A percentile compares a stretch with the other conserved stretches of the same genome.
Evolutionary conservation across 2,888 invertebrate genomes (phyloP).

Genomic region (Andrena marginata): DNA sequence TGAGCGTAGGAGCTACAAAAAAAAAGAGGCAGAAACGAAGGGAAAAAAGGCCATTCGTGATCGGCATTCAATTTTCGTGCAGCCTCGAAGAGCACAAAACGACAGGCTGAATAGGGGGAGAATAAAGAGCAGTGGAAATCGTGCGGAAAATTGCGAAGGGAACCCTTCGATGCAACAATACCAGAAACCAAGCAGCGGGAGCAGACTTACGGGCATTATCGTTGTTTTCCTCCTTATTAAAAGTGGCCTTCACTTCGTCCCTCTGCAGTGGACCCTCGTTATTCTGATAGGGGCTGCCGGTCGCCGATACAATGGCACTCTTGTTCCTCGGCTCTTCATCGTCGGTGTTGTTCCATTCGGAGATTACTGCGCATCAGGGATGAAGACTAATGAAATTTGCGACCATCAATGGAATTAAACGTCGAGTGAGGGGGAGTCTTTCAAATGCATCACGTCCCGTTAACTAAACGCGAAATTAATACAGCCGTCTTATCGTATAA

Average conservation of each 20-base stretch:
- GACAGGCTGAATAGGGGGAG: neutral
- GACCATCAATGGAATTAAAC: conserved; percentile 32
- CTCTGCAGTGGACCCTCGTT: conserved; percentile 89
- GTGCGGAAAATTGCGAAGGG: conserved; percentile 67
- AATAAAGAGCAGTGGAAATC: conserved; percentile 59
- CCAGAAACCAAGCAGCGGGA: conserved; percentile 46
- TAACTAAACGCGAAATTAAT: conserved; percentile 25
- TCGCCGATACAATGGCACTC: conserved; percentile 82
- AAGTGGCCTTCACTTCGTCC: conserved; percentile 89
- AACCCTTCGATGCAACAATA: conserved; percentile 61
- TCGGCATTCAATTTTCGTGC: conserved; percentile 46
- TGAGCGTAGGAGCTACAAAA: neutral
- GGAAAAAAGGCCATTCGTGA: conserved; percentile 33
- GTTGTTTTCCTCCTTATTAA: conserved; percentile 87
- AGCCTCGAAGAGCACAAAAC: conserved; percentile 17
- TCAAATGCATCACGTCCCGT: neutral
- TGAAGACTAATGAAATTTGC: conserved; percentile 67
- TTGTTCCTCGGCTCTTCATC: conserved; percentile 86
- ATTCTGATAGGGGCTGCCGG: conserved; percentile 85
- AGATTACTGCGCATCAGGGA: conserved; percentile 77
- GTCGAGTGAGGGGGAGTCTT: neutral
- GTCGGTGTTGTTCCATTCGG: conserved; percentile 88
- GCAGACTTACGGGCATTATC: conserved; percentile 81
- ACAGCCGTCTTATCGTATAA: neutral
- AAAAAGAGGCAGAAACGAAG: neutral